Base-by-base conservation (phyloP, 1,140 invertebrate genomes). In the Seison nebaliae region DNA sequence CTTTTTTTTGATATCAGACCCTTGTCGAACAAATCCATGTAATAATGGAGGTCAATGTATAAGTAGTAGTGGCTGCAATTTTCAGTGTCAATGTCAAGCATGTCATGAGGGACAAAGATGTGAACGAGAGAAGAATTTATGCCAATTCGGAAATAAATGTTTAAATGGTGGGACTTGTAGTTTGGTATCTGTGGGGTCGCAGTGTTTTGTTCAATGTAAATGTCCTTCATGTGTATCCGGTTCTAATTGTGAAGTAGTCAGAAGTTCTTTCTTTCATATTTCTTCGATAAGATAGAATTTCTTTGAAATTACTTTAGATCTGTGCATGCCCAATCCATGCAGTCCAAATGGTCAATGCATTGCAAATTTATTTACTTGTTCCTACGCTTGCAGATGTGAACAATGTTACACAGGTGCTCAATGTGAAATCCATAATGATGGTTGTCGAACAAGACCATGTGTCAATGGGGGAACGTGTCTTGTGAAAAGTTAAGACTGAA, bases 171-270 rank as follows among this genome's bases (percentile, higher is more conserved):
- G 81, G 3, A 76, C 70, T 2, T 93, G 84, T 50, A 31, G 8
- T n/a, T 17, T 26, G 19, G 33, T 14, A 17, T 17, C 12, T 24
- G 53, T 53, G 28, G 53, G 52, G 19, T 31, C 45, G 11, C 55
- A 49, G 26, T n/a, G n/a, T n/a, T n/a, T n/a, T n/a, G n/a, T n/a
- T n/a, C 40, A 35, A 11, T 39, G 58, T 43, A 39, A 35, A n/a
- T 98, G 91, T 61, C 79, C 79, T 6, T 66, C 72, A 15, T 84
- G 88, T 32, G 96, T 91, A 49, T 75, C 72, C 14, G 91, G 91
- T 8, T 93, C 88, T 63, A 69, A 84, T 32, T 38, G 37, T 32
- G 15, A 31, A 32, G n/a, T n/a, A n/a, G n/a, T n/a, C n/a, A n/a
- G n/a, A n/a, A n/a, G n/a, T n/a, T 30, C 17, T 30, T 17, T 15